Percentiles rank a stretch among this genome's conserved stretches.
Evolutionary conservation across 2,888 invertebrate species (phyloP).

Genomic region (Aphrophora alni): DNA sequence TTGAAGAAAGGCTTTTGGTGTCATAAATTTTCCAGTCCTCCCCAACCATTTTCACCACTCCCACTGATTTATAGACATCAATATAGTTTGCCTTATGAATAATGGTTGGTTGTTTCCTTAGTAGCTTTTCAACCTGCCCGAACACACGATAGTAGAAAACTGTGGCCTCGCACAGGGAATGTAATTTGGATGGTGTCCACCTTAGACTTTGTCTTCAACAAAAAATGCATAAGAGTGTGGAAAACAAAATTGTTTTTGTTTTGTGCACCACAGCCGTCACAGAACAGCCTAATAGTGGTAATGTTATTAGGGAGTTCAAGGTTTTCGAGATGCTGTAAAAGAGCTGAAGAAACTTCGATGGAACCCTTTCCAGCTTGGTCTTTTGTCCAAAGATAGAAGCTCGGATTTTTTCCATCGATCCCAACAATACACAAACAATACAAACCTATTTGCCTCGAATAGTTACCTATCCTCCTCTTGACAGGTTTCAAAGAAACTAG

Average conservation of each 20-base stretch:
- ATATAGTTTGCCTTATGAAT: no score
- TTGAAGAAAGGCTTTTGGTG: no score
- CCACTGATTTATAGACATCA: no score
- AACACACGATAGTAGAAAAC: not conserved
- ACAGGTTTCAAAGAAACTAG: no score
- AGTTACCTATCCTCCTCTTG: no score
- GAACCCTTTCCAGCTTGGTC: no score
- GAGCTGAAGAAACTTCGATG: not conserved
- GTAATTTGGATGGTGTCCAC: not conserved
- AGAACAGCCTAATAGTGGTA: not conserved
- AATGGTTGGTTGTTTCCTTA: slow-evolving; percentile 6
- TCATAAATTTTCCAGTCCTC: no score
- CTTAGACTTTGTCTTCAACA: not conserved
- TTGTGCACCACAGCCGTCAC: not conserved
- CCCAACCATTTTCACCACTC: no score
- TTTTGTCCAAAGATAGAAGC: slow-evolving; percentile 6
- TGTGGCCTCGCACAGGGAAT: no score
- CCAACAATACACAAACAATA: no score
- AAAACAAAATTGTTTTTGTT: no score
- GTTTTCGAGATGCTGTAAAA: not conserved
- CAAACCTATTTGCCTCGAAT: not conserved
- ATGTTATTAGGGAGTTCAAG: not conserved
- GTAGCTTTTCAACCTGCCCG: not conserved
- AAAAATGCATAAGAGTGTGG: not conserved
- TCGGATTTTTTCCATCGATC: not conserved